Evolutionary conservation across 2,113 vertebrate genomes (phyloP).

Genomic region (Trogon melanurus): DNA sequence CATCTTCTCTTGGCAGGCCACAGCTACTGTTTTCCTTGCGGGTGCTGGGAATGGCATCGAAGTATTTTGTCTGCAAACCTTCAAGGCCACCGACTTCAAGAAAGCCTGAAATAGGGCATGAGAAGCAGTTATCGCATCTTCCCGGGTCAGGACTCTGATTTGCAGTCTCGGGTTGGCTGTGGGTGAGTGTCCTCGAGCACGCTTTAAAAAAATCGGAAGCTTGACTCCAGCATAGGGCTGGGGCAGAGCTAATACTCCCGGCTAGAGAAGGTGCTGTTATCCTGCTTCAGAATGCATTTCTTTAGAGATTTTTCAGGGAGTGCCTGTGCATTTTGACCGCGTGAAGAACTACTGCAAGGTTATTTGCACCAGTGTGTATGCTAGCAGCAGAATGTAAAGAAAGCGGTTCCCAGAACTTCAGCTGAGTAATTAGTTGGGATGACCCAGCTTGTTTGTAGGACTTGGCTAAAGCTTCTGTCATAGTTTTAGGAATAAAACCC

Average conservation of each 20-base stretch:
- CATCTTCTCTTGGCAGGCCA: constrained; percentile 87
- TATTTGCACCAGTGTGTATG: neutral
- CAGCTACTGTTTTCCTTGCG: constrained; percentile 87
- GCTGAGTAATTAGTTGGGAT: neutral
- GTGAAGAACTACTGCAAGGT: neutral
- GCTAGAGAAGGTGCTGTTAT: neutral
- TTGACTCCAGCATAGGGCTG: accelerated
- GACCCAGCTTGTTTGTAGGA: neutral
- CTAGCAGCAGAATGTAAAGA: neutral
- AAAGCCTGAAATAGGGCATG: constrained; percentile 80
- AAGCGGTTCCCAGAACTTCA: neutral
- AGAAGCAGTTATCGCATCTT: neutral
- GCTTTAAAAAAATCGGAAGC: neutral
- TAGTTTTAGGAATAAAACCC: neutral
- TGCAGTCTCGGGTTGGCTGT: neutral
- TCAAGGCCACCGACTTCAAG: constrained; percentile 86
- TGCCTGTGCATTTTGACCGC: neutral
- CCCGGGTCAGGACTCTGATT: accelerated
- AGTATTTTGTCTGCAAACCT: constrained; percentile 83
- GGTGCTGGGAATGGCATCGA: constrained; percentile 81
- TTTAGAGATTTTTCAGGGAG: neutral
- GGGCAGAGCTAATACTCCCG: neutral
- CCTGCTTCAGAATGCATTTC: neutral
- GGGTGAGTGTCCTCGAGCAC: neutral
- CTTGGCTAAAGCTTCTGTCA: neutral